Evolutionary conservation across 2,888 invertebrate genomes (phyloP).

Genomic region (Prenolepis imparis): DNA sequence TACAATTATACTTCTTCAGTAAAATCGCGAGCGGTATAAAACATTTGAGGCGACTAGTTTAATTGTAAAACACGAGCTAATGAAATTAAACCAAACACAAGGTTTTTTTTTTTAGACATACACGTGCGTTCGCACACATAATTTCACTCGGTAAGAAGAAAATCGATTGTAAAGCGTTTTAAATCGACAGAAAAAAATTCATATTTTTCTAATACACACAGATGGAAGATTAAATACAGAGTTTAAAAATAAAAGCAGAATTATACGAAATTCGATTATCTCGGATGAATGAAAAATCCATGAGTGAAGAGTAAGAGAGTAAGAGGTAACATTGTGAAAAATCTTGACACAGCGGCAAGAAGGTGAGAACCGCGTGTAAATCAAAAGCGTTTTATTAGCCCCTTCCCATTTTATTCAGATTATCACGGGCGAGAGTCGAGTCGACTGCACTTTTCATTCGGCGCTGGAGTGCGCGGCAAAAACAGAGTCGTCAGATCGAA

Average conservation of each 20-base stretch:
- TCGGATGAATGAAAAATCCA: neutral
- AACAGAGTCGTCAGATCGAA: conserved; percentile 64
- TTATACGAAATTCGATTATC: conserved; percentile 19
- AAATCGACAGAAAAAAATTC: neutral
- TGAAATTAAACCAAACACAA: neutral
- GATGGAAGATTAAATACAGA: neutral
- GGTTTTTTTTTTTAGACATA: neutral
- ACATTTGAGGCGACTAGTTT: neutral
- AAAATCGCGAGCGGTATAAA: neutral
- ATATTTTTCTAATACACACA: neutral
- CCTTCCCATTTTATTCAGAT: conserved; percentile 23
- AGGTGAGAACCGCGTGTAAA: conserved; percentile 36
- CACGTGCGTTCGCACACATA: neutral
- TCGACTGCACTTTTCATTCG: conserved; percentile 46
- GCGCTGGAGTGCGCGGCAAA: conserved; percentile 17
- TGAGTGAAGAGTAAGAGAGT: neutral
- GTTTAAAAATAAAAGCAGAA: conserved; percentile 19
- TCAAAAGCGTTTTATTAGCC: conserved; percentile 52
- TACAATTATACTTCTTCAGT: neutral
- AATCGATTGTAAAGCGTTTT: neutral
- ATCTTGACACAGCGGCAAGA: conserved; percentile 3
- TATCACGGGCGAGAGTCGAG: conserved; percentile 41
- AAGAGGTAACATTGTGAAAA: conserved; percentile 29
- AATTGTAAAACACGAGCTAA: neutral
- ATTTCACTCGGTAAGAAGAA: neutral